Conservation (phyloP, 2,113 vertebrate species). For the Monopterus albus region DNA sequence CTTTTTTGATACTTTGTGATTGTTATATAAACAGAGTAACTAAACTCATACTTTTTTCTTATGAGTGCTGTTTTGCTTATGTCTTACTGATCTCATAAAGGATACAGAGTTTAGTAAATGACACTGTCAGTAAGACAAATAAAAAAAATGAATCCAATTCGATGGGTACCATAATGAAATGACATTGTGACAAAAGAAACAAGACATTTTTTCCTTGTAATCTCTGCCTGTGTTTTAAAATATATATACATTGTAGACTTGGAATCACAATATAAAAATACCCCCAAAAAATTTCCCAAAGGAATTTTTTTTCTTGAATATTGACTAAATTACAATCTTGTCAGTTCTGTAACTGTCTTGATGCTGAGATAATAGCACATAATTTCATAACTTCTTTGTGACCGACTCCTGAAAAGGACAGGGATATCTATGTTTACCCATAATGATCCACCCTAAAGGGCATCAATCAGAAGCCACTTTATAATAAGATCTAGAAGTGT, state of each 20-base stretch:
- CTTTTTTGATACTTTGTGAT: background rate
- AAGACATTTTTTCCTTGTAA: no score
- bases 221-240: background rate
- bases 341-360: background rate
- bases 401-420: slow-evolving; percentile 35
- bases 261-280: background rate
- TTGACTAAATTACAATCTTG: background rate
- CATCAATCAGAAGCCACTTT: slow-evolving; percentile 73
- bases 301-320: background rate
- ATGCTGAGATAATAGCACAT: slow-evolving; percentile 15
- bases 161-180: no score
- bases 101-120: no score
- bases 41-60: no score
- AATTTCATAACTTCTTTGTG: slow-evolving; percentile 19
- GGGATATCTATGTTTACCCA: slow-evolving; percentile 56
- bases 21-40: background rate
- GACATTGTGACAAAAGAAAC: no score
- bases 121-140: no score
- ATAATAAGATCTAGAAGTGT: slow-evolving; percentile 73
- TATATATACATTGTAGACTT: background rate
- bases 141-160: no score
- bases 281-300: background rate
- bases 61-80: no score
- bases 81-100: no score
- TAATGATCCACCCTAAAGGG: slow-evolving; percentile 61